Evolutionary conservation across 2,113 vertebrate genomes (phyloP).

Genomic region (Panthera uncia): DNA sequence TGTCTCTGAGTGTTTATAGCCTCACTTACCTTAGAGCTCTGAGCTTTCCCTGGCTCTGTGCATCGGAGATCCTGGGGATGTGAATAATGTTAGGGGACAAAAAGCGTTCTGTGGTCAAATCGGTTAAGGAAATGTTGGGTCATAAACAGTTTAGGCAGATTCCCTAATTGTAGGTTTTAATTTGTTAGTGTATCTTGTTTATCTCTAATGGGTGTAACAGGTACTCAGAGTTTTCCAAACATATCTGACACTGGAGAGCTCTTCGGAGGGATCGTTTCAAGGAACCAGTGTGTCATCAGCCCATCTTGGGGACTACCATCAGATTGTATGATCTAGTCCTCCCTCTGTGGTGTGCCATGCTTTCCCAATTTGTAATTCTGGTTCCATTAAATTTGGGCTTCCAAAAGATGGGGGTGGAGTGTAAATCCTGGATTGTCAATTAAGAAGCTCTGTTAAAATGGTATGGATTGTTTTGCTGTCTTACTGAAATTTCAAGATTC

Average conservation of each 20-base stretch:
- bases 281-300: not conserved
- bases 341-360: accelerated
- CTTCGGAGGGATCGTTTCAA: not conserved
- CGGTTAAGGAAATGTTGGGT: not conserved
- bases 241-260: not conserved
- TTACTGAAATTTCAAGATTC: not conserved
- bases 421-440: not conserved
- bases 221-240: not conserved
- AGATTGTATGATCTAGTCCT: not conserved
- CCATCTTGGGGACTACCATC: not conserved
- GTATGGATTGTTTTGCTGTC: not conserved
- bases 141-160: not conserved
- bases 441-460: not conserved
- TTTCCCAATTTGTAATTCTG: not conserved
- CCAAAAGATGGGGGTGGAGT: not conserved
- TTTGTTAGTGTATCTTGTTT: not conserved
- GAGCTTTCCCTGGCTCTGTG: not conserved
- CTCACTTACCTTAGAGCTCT: not conserved
- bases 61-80: not conserved
- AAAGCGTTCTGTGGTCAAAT: not conserved
- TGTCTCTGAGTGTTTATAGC: not conserved
- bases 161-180: not conserved
- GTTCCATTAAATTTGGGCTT: not conserved
- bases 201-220: not conserved
- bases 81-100: not conserved